phyloP scores from a whole-genome alignment of 2,797 vertebrate genomes.

The Arctocebus calabarensis region DNA sequence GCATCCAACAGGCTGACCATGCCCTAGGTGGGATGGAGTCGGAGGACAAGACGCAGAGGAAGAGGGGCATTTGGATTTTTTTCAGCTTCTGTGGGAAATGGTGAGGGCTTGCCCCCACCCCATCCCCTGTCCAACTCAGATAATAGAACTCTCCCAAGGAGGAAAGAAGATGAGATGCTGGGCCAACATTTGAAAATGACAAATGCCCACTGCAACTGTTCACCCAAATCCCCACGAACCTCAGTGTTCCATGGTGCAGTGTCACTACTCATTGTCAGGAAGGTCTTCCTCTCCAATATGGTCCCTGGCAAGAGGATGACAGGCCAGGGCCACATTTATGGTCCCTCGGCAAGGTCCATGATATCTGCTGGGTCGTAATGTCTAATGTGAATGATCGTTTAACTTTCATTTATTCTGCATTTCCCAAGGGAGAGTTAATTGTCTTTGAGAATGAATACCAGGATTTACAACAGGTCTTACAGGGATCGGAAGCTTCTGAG shows the following conservation, averaged over 20 bases:
- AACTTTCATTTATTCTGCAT: conserved; percentile 39
- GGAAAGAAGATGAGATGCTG: background rate
- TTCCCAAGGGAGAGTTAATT: conserved; percentile 32
- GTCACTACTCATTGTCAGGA: background rate
- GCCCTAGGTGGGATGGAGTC: background rate
- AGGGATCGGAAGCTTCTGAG: conserved; percentile 2
- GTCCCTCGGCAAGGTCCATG: background rate
- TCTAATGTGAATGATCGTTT: conserved; percentile 16
- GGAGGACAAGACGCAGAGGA: background rate
- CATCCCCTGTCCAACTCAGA: background rate
- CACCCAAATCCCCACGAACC: background rate
- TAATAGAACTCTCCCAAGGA: background rate
- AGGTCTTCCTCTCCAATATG: conserved; percentile 33
- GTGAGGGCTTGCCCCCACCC: background rate
- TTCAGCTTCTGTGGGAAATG: background rate
- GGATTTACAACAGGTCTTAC: background rate
- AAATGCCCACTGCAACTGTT: background rate
- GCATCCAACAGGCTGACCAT: background rate
- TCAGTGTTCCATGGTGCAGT: background rate
- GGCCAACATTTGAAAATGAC: conserved; percentile 25
- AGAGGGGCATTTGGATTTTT: background rate
- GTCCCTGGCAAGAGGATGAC: background rate
- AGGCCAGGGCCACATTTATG: background rate
- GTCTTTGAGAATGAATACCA: conserved; percentile 42
- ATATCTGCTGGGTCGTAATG: background rate